Percentiles rank a stretch among this genome's conserved stretches.
These are phyloP conservation scores for Phenacoccus solenopsis DNA, from an alignment of 1,140 invertebrate species.

Conservation along the genomic window DNA sequence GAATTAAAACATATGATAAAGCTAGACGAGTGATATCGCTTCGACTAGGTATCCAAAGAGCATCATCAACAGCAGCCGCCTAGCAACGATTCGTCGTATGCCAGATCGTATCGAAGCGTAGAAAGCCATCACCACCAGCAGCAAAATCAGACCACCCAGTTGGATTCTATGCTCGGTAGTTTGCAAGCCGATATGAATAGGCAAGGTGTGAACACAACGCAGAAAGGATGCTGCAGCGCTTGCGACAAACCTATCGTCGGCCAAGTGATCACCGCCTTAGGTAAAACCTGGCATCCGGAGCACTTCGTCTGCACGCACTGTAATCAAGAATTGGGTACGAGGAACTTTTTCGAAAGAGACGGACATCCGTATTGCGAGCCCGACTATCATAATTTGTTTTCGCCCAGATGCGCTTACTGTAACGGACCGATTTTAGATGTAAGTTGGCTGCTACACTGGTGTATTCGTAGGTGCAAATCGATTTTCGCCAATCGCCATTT, in stretches of 20 bases:
- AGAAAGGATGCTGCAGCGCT: conserved; percentile 94
- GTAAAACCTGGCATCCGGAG: conserved; percentile 99
- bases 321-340: conserved; percentile 87
- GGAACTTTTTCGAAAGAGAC: conserved; percentile 97
- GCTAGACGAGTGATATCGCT: no score
- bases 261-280: conserved; percentile 90
- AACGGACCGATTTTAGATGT: conserved; percentile 97
- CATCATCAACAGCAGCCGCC: neutral
- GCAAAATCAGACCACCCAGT: conserved; percentile 39
- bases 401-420: conserved; percentile 94
- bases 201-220: conserved; percentile 92
- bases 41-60: neutral
- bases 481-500: neutral
- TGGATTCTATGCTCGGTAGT: conserved; percentile 88
- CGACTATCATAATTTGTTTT: conserved; percentile 97
- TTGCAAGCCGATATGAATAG: conserved; percentile 89
- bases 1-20: no score
- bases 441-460: conserved; percentile 31
- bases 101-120: neutral
- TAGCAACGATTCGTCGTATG: conserved; percentile 7
- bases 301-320: conserved; percentile 97
- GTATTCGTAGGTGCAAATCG: neutral
- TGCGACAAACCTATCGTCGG: conserved; percentile 98
- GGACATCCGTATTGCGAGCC: conserved; percentile 93
- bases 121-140: neutral